Base-by-base conservation (phyloP, 2,888 invertebrate genomes). In the Epinotia brunnichana region DNA sequence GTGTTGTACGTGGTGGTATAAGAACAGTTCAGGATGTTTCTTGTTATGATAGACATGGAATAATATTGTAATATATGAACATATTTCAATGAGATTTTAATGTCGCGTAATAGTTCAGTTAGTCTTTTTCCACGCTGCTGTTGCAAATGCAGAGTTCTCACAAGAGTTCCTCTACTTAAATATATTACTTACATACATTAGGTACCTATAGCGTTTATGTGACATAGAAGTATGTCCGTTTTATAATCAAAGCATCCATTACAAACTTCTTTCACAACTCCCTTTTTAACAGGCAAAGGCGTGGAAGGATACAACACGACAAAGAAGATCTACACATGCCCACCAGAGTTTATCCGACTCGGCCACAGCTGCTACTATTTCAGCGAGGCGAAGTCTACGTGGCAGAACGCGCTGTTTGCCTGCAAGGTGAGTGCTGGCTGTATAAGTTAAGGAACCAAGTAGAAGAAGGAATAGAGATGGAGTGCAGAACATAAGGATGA, bases 311-410 rank as follows among this genome's bases (percentile, higher is more conserved):
- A 85, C 70, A 92, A 92, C 82, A 83, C 83, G 67, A 91, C 92
- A 10, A 87, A 82, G 80, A 91, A 92, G 91, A 90, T 90, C 41
- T 95, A 95, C 88, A 94, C 95, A 66, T 96, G 96, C 80, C 96
- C 96, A 1, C 94, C 95, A 21, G 91, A 95, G 68, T 96, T 96
- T 89, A 92, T 96, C 81, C 90, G 96, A 60, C 91, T 96, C 44
- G 95, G 96, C n/a, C 95, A 95, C 85, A 95, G 95, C 85, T 97
- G 97, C 85, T 96, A 96, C 88, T 96, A 93, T 90, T 94, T 96
- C 88, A 96, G 96, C 82, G 95, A 94, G 39, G 94, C 94, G 73
- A 94, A 94, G 69, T 94, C 94, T 0, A 94, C 95, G 62, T 97
- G 96, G 96, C 95, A 95, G 79, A 95, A 95, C 17, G 96, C 97